Evolutionary conservation across 2,113 vertebrate species (phyloP).

Genomic region (Stomatorhinus ivindoensis): DNA sequence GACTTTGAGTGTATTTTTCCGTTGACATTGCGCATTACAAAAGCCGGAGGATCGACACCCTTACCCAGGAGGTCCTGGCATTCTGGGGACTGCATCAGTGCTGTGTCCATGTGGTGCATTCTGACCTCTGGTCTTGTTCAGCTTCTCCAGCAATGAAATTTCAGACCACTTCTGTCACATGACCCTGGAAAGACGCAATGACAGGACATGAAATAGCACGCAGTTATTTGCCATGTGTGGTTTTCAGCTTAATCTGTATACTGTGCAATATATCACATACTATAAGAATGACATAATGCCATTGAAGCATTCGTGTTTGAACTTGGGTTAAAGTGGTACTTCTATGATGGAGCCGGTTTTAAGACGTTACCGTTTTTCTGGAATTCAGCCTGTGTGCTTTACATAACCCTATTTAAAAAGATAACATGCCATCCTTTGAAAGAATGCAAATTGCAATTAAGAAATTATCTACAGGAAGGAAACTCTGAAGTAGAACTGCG

Average conservation of each 20-base stretch:
- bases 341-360: neutral
- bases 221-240: neutral
- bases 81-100: neutral
- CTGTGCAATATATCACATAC: neutral
- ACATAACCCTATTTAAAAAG: neutral
- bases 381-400: neutral
- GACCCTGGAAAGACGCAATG: neutral
- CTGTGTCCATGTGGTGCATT: neutral
- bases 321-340: neutral
- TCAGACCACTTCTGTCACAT: neutral
- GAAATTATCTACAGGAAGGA: neutral
- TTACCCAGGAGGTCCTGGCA: neutral
- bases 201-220: neutral
- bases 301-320: neutral
- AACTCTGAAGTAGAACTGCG: neutral
- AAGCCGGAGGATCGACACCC: neutral
- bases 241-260: neutral
- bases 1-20: neutral
- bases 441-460: slow-evolving; percentile 10
- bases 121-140: neutral
- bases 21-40: neutral
- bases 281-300: neutral
- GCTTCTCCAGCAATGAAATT: neutral
- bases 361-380: neutral
- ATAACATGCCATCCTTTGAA: neutral